Percentiles rank a stretch among this genome's conserved stretches.
phyloP scores from a whole-genome alignment of 2,888 invertebrate species.

The Vanessa cardui region DNA sequence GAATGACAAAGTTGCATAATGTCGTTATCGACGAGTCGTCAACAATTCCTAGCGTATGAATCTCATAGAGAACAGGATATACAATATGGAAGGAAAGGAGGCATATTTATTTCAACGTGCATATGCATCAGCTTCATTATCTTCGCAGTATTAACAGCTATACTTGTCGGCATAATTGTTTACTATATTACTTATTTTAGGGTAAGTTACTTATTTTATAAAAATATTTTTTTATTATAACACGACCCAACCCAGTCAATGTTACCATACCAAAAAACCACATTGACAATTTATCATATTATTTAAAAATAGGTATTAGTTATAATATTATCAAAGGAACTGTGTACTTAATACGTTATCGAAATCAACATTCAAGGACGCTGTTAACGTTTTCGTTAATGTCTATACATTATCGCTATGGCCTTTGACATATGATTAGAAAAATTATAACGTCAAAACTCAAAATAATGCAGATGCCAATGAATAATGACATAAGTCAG shows the following conservation, averaged over 20 bases:
- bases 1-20: conserved; percentile 59
- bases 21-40: conserved; percentile 79
- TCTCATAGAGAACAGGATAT: conserved; percentile 77
- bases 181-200: conserved; percentile 73
- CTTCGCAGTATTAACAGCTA: conserved; percentile 61
- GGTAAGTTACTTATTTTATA: conserved; percentile 50
- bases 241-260: neutral
- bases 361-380: conserved; percentile 22
- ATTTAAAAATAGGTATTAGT: too few species aligned
- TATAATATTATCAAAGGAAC: neutral
- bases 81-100: conserved; percentile 83
- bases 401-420: conserved; percentile 16
- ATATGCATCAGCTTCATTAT: conserved; percentile 75
- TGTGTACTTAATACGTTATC: conserved; percentile 18
- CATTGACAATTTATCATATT: too few species aligned
- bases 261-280: too few species aligned
- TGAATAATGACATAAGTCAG: conserved; percentile 13
- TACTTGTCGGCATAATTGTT: conserved; percentile 69
- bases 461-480: conserved; percentile 18
- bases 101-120: conserved; percentile 84
- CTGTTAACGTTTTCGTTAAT: conserved; percentile 11
- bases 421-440: conserved; percentile 29
- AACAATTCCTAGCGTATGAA: conserved; percentile 84
- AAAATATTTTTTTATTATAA: conserved; percentile 11
- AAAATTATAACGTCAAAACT: conserved; percentile 23